A percentile compares a stretch with the other conserved stretches of the same genome.
phyloP scores from a whole-genome alignment of 1,140 invertebrate species.

The Lethrus apterus region DNA sequence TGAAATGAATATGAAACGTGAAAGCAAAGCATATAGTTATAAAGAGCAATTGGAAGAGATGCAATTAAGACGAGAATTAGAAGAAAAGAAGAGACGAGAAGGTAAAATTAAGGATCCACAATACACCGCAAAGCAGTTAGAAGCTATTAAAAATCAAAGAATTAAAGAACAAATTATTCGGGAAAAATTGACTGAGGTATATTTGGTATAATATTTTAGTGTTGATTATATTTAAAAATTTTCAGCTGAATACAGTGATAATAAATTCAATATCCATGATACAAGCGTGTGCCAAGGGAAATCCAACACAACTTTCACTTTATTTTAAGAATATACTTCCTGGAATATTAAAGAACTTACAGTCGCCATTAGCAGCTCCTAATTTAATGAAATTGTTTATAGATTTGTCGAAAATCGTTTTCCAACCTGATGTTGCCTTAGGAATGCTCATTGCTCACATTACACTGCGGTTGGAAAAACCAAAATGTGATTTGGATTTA shows the following conservation, averaged over 20 bases:
- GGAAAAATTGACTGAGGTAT: slow-evolving; percentile 55
- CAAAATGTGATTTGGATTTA: slow-evolving; percentile 67
- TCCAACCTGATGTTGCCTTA: slow-evolving; percentile 38
- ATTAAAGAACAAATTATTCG: slow-evolving; percentile 78
- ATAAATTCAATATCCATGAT: slow-evolving; percentile 56
- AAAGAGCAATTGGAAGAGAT: slow-evolving; percentile 95
- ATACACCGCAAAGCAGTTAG: slow-evolving; percentile 83
- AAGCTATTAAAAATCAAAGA: slow-evolving; percentile 79
- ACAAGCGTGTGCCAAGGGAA: slow-evolving; percentile 52
- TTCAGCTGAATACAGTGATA: slow-evolving; percentile 56
- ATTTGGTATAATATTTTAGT: background rate
- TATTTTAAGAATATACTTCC: slow-evolving; percentile 56
- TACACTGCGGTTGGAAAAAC: slow-evolving; percentile 62
- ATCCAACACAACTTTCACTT: slow-evolving; percentile 52
- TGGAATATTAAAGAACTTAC: slow-evolving; percentile 54
- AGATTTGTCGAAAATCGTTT: slow-evolving; percentile 48
- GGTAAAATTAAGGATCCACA: slow-evolving; percentile 72
- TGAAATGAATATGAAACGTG: slow-evolving; percentile 85
- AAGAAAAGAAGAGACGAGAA: slow-evolving; percentile 76
- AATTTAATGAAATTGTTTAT: slow-evolving; percentile 54
- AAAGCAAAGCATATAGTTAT: slow-evolving; percentile 95
- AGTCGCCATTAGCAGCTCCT: slow-evolving; percentile 63
- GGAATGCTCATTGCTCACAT: slow-evolving; percentile 57
- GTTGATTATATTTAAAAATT: slow-evolving; percentile 18
- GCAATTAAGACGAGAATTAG: slow-evolving; percentile 83